Evolutionary conservation across 2,888 invertebrate species (phyloP).

Genomic region (Lordiphosa andalusiaca): DNA sequence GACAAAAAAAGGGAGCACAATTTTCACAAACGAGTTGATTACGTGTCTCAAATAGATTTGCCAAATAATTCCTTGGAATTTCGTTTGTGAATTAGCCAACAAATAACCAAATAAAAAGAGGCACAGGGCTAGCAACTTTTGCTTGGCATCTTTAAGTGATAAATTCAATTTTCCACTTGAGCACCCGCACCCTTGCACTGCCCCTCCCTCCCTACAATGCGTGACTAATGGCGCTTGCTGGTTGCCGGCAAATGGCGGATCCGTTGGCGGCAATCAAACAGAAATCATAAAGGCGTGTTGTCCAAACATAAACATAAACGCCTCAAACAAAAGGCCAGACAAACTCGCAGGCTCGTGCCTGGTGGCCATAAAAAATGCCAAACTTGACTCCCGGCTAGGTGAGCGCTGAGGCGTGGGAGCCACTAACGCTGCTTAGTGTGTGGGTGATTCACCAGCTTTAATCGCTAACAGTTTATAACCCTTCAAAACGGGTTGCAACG

Average conservation of each 20-base stretch:
- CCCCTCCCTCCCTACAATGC: slow-evolving; percentile 23
- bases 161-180: slow-evolving; percentile 75
- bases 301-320: slow-evolving; percentile 65
- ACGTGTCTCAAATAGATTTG: slow-evolving; percentile 71
- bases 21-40: slow-evolving; percentile 72
- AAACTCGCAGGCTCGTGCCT: slow-evolving; percentile 48
- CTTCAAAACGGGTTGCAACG: background rate
- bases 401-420: slow-evolving; percentile 56
- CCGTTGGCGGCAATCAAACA: slow-evolving; percentile 68
- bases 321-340: slow-evolving; percentile 43
- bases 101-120: slow-evolving; percentile 21
- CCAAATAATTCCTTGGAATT: slow-evolving; percentile 48
- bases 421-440: slow-evolving; percentile 38
- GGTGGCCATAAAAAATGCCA: slow-evolving; percentile 57
- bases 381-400: slow-evolving; percentile 17
- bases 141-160: slow-evolving; percentile 73
- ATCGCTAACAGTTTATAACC: slow-evolving; percentile 25
- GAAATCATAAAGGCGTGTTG: slow-evolving; percentile 75
- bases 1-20: slow-evolving; percentile 30
- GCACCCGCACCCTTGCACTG: slow-evolving; percentile 43
- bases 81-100: slow-evolving; percentile 48
- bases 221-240: slow-evolving; percentile 70
- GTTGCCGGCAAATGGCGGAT: slow-evolving; percentile 38
- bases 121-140: slow-evolving; percentile 25
- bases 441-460: slow-evolving; percentile 40